Evolutionary conservation across 2,113 vertebrate species (phyloP).

Genomic region (Phrynosoma blainvillii): DNA sequence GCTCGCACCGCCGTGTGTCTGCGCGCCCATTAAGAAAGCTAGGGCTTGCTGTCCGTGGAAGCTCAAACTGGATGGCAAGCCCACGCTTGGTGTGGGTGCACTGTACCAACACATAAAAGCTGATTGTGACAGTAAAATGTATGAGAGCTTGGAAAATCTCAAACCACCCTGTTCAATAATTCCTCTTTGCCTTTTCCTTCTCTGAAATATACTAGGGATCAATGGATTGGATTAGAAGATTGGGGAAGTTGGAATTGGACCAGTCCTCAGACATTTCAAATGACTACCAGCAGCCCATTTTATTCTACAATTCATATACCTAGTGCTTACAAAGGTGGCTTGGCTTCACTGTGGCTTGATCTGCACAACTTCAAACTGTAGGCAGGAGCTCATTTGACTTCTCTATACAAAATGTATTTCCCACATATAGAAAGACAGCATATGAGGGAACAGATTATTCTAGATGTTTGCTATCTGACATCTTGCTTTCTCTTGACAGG

Average conservation of each 20-base stretch:
- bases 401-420: neutral
- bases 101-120: neutral
- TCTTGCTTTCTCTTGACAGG: neutral
- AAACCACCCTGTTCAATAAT: conserved; percentile 35
- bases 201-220: conserved; percentile 6
- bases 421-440: neutral
- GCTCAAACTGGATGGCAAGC: no score
- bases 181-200: conserved; percentile 40
- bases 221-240: conserved; percentile 22
- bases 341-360: no score
- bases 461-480: neutral
- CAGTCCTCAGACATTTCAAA: conserved; percentile 45
- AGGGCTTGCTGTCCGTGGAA: no score
- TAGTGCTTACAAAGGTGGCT: neutral
- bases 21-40: no score
- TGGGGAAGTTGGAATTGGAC: conserved; percentile 43
- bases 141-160: conserved; percentile 10
- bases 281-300: conserved; percentile 52
- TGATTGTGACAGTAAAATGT: conserved; percentile 41
- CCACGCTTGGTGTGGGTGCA: no score
- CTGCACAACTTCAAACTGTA: neutral
- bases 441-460: neutral
- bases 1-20: no score
- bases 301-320: conserved; percentile 6
- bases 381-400: neutral